Evolutionary conservation across 2,888 invertebrate genomes (phyloP), one percentile per base, ranked within the genome.

Genomic region (Brachycybe producta): DNA sequence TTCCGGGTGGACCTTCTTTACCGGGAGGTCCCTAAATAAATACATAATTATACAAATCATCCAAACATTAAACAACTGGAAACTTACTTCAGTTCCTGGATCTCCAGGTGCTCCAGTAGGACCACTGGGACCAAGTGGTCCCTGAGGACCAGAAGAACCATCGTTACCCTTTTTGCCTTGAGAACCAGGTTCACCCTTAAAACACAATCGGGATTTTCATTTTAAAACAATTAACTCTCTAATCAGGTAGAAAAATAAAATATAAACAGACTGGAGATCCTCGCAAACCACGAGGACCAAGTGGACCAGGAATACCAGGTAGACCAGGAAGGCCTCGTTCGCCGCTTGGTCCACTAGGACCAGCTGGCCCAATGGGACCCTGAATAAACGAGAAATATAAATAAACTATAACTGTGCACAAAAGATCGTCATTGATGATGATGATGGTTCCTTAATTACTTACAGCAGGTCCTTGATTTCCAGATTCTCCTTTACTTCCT

Each of bases 151-250:
- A 2, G 76, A 70, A n/a, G 77, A 73, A 2, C 85, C 85, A 61
- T 82, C 81, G 42, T 73, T 68, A 19, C 84, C 84, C 5, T 78
- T 71, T 66, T 82, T 82, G 1, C 84, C 84, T 40, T 78, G 69
- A 42, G 71, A 64, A 34, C 88, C 88, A 57, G 72, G 72, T 69
- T 82, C 82, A 55, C 84, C 84, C 74, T 79, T 26, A 28, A 28
- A 51, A 40, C 2, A 21, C 17, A 21, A 28, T n/a, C n/a, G n/a
- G n/a, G n/a, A n/a, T n/a, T n/a, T n/a, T 11, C 13, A 8, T 41
- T 17, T 26, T 24, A 11, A 45, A 13, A 26, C n/a, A 23, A 17
- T 24, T 53, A 30, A 30, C n/a, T n/a, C n/a, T n/a, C n/a, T n/a
- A n/a, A n/a, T n/a, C n/a, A n/a, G n/a, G 19, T 3, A 15, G 36